Evolutionary conservation across 1,140 invertebrate genomes (phyloP).

Genomic region (Bombus superbus): DNA sequence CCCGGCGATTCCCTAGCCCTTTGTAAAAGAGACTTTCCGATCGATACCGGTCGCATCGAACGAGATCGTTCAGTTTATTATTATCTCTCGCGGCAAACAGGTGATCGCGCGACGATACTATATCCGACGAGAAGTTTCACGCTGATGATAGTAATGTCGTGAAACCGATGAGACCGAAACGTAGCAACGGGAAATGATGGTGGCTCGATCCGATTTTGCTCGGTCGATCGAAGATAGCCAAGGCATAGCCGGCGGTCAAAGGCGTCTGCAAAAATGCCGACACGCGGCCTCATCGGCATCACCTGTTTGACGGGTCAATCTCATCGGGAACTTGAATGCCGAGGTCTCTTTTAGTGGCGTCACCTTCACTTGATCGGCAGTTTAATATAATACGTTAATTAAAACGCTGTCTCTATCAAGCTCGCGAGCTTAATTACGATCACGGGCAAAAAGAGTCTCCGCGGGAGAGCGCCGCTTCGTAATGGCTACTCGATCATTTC

Average conservation of each 20-base stretch:
- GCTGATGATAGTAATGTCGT: constrained; percentile 63
- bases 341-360: constrained; percentile 5
- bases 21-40: background rate
- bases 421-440: constrained; percentile 38
- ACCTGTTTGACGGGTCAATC: constrained; percentile 56
- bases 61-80: background rate
- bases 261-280: constrained; percentile 53
- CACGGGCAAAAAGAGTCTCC: background rate
- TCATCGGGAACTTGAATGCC: constrained; percentile 1
- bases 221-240: constrained; percentile 38
- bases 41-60: background rate
- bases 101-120: constrained; percentile 49
- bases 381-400: constrained; percentile 48
- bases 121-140: constrained; percentile 29
- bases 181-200: constrained; percentile 58
- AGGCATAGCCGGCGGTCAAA: constrained; percentile 33
- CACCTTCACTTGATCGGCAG: constrained; percentile 29
- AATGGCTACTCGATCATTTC: background rate
- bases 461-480: background rate
- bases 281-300: constrained; percentile 22
- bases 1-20: background rate
- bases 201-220: constrained; percentile 55
- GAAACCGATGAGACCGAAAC: constrained; percentile 29
- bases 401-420: constrained; percentile 41
- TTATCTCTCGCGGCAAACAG: constrained; percentile 50